Base-by-base conservation (phyloP, 2,888 invertebrate genomes). In the Prenolepis imparis region DNA sequence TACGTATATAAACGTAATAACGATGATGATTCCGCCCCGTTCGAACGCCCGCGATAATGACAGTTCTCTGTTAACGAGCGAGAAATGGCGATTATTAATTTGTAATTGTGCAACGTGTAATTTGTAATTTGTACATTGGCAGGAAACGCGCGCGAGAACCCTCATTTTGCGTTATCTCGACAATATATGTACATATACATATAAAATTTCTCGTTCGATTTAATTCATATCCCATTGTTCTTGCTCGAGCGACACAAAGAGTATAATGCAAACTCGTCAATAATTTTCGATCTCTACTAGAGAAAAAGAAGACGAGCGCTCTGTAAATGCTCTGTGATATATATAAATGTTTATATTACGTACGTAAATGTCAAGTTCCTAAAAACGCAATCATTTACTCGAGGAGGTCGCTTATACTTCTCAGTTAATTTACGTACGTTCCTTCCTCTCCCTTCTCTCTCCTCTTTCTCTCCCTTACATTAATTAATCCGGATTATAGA, bases 401-500 rank as follows among this genome's bases (percentile, higher is more conserved):
- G 39, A 28, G 52, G 39, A 28, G 52, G 66, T 39, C 66, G 52
- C 48, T 55, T 57, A 28, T 61, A 59, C 57, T 18, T 24, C 32
- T 18, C 24, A 59, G 24, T 68, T 48, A 55, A 78, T 68, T 18
- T 59, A 24, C 44, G 36, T 44, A 66, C 78, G 36, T 36, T 5
- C 36, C 3, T 36, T 5, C 36, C 36, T 5, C 36, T 3, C 0
- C 3, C 28, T 3, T 3, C 36, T 36, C 36, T 4, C 36, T 5
- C 36, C 36, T 4, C 36, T 5, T 4, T 36, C 6, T 5, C 5
- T 12, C 36, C 36, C 24, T 15, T 24, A 68, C 70, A 80, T 80
- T 61, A 80, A 80, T 80, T 80, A 80, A 80, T 70, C 59, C 68
- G 78, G 78, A 80, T 68, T 70, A 70, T 59, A 32, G 70, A 80